phyloP scores from a whole-genome alignment of 2,888 invertebrate species.

The Epinotia ramella region DNA sequence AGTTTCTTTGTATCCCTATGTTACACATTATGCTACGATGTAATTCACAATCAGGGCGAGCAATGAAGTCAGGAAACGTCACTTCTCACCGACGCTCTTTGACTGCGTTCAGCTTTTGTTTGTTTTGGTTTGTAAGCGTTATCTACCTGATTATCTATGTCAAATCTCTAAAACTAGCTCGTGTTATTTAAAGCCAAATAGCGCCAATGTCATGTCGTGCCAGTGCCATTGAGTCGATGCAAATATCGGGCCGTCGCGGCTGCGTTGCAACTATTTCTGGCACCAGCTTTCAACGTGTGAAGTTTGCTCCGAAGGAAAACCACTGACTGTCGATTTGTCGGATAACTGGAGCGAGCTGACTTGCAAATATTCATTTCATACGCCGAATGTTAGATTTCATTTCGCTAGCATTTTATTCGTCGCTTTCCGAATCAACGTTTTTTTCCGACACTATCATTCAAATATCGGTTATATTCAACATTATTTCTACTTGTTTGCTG shows the following conservation, averaged over 20 bases:
- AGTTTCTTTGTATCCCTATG: conserved; percentile 43
- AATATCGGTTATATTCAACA: conserved; percentile 16
- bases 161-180: conserved; percentile 18
- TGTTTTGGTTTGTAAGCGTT: conserved; percentile 1
- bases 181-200: conserved; percentile 30
- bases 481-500: conserved; percentile 5
- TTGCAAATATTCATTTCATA: conserved; percentile 25
- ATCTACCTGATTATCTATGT: conserved; percentile 7
- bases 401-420: neutral
- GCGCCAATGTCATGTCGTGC: conserved; percentile 35
- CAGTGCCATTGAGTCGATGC: conserved; percentile 39
- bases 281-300: conserved; percentile 25
- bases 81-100: neutral
- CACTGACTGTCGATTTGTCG: conserved; percentile 24
- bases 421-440: neutral
- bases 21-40: conserved; percentile 33
- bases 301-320: conserved; percentile 15
- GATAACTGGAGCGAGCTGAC: conserved; percentile 27
- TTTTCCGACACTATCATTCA: conserved; percentile 3
- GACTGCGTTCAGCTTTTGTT: neutral
- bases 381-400: conserved; percentile 10
- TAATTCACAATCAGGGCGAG: conserved; percentile 4
- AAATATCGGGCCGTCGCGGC: conserved; percentile 32
- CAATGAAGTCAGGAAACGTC: conserved; percentile 17
- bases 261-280: conserved; percentile 40